Evolutionary conservation across 2,888 invertebrate genomes (phyloP).

Genomic region (Pristionchus exspectatus): DNA sequence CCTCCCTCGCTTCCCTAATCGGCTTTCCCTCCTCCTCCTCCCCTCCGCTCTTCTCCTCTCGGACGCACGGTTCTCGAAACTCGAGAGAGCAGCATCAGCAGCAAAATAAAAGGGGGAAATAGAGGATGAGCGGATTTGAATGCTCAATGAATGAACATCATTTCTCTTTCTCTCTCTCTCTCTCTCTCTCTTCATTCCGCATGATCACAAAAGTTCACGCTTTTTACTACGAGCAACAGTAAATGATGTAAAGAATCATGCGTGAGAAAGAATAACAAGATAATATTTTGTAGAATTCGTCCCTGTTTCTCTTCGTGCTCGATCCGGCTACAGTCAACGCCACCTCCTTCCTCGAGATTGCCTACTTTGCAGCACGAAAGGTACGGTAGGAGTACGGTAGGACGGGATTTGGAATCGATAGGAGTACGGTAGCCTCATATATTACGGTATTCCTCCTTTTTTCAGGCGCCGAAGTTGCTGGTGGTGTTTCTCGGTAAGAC

Average conservation of each 20-base stretch:
- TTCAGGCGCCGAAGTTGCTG: slow-evolving; percentile 63
- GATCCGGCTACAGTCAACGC: slow-evolving; percentile 78
- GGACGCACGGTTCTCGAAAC: slow-evolving; percentile 20
- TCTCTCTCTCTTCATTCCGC: background rate
- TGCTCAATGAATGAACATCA: background rate
- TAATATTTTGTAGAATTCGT: slow-evolving; percentile 72
- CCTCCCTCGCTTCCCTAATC: background rate
- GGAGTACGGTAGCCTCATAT: background rate
- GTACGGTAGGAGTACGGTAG: slow-evolving; percentile 47
- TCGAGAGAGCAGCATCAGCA: background rate
- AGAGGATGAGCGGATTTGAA: background rate
- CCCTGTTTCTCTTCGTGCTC: slow-evolving; percentile 78
- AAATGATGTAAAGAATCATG: background rate
- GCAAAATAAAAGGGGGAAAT: background rate
- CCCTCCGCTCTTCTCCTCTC: background rate
- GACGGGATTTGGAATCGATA: background rate
- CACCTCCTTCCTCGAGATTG: slow-evolving; percentile 78
- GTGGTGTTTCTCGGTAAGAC: slow-evolving; percentile 71
- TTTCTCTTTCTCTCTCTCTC: slow-evolving; percentile 7
- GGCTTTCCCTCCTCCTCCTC: background rate
- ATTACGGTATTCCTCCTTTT: background rate
- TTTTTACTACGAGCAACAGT: background rate
- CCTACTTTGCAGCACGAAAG: slow-evolving; percentile 77
- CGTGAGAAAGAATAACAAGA: background rate
- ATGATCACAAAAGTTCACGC: slow-evolving; percentile 3